Percentiles rank a stretch among this genome's conserved stretches.
phyloP scores from a whole-genome alignment of 2,888 invertebrate species.

The Xylophagus ater region DNA sequence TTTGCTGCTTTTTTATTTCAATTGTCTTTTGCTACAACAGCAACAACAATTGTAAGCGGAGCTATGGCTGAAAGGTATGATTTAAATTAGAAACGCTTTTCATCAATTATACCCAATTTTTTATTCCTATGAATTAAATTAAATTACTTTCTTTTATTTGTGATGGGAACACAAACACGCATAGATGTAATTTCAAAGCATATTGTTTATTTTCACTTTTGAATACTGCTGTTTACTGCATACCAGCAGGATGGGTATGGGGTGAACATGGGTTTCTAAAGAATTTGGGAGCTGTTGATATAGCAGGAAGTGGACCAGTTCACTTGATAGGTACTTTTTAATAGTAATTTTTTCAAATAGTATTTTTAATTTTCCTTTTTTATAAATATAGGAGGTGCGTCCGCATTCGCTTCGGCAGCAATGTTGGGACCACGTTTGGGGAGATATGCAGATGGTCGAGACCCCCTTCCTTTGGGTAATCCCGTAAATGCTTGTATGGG shows the following conservation, averaged over 20 bases:
- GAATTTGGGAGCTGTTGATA: slow-evolving; percentile 76
- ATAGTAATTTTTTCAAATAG: not conserved
- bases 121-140: not conserved
- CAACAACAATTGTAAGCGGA: slow-evolving; percentile 86
- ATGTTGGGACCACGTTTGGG: slow-evolving; percentile 85
- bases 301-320: slow-evolving; percentile 85
- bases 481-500: slow-evolving; percentile 89
- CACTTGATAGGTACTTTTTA: slow-evolving; percentile 62
- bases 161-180: not conserved
- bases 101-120: not conserved
- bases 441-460: slow-evolving; percentile 65
- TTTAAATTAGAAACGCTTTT: not conserved
- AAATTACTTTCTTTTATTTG: too few relatives aligned
- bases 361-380: slow-evolving; percentile 4
- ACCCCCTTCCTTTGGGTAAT: slow-evolving; percentile 67
- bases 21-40: slow-evolving; percentile 72
- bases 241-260: slow-evolving; percentile 93
- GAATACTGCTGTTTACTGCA: slow-evolving; percentile 82
- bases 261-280: slow-evolving; percentile 78
- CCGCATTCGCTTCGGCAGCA: slow-evolving; percentile 76
- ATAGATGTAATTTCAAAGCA: slow-evolving; percentile 78
- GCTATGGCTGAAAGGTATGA: slow-evolving; percentile 84
- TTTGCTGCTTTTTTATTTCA: slow-evolving; percentile 86
- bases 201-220: slow-evolving; percentile 82
- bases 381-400: slow-evolving; percentile 46